Percentiles rank a stretch among this genome's conserved stretches.
phyloP scores from a whole-genome alignment of 2,888 invertebrate genomes.

The Dolichomitus sp. region DNA sequence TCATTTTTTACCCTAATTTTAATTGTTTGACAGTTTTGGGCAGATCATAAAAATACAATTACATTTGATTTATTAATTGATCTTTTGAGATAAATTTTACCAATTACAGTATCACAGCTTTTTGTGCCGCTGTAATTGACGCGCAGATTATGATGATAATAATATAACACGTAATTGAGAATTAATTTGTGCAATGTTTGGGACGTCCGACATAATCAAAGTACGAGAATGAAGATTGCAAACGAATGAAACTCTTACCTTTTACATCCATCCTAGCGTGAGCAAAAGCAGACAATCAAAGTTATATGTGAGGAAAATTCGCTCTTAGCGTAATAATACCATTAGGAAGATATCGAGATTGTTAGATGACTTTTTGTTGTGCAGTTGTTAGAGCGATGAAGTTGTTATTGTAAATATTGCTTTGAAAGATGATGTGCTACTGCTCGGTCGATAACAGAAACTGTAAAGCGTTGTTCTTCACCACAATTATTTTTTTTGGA shows the following conservation, averaged over 20 bases:
- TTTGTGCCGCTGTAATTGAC: too few relatives aligned
- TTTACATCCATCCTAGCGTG: slow-evolving; percentile 86
- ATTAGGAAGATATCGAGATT: background rate
- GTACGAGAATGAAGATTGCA: background rate
- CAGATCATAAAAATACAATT: too few relatives aligned
- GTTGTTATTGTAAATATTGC: background rate
- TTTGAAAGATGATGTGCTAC: background rate
- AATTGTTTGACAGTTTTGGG: too few relatives aligned
- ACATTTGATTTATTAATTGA: too few relatives aligned
- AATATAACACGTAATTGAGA: background rate
- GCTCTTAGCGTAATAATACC: background rate
- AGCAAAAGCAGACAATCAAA: slow-evolving; percentile 69
- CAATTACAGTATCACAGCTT: too few relatives aligned
- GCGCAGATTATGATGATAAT: background rate
- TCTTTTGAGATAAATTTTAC: too few relatives aligned
- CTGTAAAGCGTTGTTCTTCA: too few relatives aligned
- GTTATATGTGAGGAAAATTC: slow-evolving; percentile 28
- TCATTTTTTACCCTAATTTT: too few relatives aligned
- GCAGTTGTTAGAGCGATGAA: background rate
- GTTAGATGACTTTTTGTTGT: slow-evolving; percentile 5
- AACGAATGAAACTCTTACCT: slow-evolving; percentile 78
- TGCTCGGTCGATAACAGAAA: background rate
- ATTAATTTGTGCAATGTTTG: background rate
- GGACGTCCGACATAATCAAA: background rate
- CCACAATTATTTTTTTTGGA: too few relatives aligned